These are phyloP conservation scores for Sycophaga agraensis DNA, from an alignment of 1,140 invertebrate species.

Conservation along the genomic window DNA sequence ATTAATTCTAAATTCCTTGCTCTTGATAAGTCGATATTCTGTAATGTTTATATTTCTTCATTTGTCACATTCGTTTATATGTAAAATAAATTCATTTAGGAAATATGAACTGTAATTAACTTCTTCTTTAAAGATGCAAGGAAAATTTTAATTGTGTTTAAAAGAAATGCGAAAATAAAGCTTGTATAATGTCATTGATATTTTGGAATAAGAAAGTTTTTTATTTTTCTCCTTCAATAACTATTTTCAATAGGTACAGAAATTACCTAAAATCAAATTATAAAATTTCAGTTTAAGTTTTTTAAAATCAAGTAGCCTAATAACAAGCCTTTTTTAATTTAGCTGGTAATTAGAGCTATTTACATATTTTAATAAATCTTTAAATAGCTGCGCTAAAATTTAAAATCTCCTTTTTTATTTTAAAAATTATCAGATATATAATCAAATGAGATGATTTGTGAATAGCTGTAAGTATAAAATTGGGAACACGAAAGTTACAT, in stretches of 20 bases:
- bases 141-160: constrained; percentile 15
- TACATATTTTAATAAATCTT: not conserved
- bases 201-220: not conserved
- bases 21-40: not conserved
- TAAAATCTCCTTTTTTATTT: no score
- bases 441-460: no score
- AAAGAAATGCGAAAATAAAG: constrained; percentile 12
- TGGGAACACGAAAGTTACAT: no score
- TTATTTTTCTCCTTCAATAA: no score
- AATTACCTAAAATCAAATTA: not conserved
- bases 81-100: not conserved
- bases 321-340: not conserved
- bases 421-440: no score
- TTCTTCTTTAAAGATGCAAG: not conserved
- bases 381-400: no score
- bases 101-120: not conserved
- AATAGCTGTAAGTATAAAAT: no score
- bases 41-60: not conserved
- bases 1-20: not conserved
- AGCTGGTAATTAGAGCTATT: not conserved
- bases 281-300: not conserved
- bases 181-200: not conserved
- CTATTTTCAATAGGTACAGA: not conserved
- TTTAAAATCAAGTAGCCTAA: not conserved
- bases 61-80: not conserved